A percentile compares a stretch with the other conserved stretches of the same genome.
Conservation (phyloP, 1,140 invertebrate genomes). For the Pseudomyrmex sp. region DNA sequence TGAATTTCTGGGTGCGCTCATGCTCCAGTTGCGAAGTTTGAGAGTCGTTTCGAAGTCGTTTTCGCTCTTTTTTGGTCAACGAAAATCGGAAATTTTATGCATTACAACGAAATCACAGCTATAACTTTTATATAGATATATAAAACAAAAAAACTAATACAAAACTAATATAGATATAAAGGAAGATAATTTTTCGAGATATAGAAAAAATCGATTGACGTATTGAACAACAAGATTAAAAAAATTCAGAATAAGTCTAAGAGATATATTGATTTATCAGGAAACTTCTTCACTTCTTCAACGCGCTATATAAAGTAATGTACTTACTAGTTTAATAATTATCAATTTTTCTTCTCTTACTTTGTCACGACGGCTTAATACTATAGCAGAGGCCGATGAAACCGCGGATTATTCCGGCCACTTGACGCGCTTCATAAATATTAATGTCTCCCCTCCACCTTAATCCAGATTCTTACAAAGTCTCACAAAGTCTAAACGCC, state of each 20-base stretch:
- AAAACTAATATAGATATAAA: no score
- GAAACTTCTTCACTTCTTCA: neutral
- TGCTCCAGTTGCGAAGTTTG: slow-evolving; percentile 44
- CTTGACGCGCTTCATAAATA: slow-evolving; percentile 57
- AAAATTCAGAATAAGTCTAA: neutral
- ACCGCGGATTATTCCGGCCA: slow-evolving; percentile 43
- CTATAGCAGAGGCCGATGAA: neutral
- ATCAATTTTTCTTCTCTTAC: slow-evolving; percentile 24
- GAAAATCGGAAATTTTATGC: slow-evolving; percentile 26
- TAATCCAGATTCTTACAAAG: slow-evolving; percentile 56
- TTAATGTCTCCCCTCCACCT: slow-evolving; percentile 28
- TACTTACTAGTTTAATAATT: slow-evolving; percentile 24
- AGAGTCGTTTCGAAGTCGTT: slow-evolving; percentile 42
- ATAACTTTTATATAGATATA: neutral
- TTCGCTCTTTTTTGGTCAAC: neutral
- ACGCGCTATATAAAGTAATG: neutral
- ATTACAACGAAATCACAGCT: neutral
- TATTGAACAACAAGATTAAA: neutral
- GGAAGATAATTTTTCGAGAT: no score
- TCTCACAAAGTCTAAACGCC: slow-evolving; percentile 13
- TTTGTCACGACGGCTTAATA: slow-evolving; percentile 32
- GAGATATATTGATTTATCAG: neutral
- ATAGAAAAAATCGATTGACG: no score
- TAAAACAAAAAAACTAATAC: neutral
- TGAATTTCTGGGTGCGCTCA: slow-evolving; percentile 40